Conservation (phyloP, 1,140 invertebrate species). For the Littorina saxatilis region DNA sequence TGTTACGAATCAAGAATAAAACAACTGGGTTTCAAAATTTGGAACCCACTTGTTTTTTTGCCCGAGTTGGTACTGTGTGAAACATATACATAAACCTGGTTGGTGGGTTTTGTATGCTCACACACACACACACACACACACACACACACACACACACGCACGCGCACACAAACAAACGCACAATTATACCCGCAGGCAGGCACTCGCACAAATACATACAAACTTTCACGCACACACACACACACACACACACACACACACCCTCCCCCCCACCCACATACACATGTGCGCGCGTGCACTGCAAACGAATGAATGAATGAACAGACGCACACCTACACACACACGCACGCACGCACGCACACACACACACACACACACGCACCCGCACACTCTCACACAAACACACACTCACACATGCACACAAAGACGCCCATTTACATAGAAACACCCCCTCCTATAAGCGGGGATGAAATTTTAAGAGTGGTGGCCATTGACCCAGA, state of each 20-base stretch:
- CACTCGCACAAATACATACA: slow-evolving; percentile 4
- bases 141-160: neutral
- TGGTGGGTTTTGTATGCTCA: too few relatives aligned
- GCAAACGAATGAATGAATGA: too few relatives aligned
- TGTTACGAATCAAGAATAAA: too few relatives aligned
- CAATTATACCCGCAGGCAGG: slow-evolving; percentile 9
- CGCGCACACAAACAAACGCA: slow-evolving; percentile 20
- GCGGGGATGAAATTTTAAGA: too few relatives aligned
- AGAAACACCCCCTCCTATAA: too few relatives aligned
- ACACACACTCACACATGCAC: too few relatives aligned
- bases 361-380: slow-evolving; percentile 8
- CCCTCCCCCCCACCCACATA: neutral
- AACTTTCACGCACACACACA: neutral
- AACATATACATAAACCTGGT: too few relatives aligned
- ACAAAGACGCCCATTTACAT: too few relatives aligned
- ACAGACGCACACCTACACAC: neutral
- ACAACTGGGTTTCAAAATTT: too few relatives aligned
- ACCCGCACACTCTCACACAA: neutral
- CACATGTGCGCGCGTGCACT: neutral
- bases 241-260: neutral
- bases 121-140: neutral
- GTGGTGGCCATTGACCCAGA: neutral
- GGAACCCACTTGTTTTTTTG: too few relatives aligned
- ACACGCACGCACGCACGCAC: neutral
- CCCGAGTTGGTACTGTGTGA: too few relatives aligned